Base-by-base conservation (phyloP, 2,888 invertebrate genomes). In the Perithous albicinctus region DNA sequence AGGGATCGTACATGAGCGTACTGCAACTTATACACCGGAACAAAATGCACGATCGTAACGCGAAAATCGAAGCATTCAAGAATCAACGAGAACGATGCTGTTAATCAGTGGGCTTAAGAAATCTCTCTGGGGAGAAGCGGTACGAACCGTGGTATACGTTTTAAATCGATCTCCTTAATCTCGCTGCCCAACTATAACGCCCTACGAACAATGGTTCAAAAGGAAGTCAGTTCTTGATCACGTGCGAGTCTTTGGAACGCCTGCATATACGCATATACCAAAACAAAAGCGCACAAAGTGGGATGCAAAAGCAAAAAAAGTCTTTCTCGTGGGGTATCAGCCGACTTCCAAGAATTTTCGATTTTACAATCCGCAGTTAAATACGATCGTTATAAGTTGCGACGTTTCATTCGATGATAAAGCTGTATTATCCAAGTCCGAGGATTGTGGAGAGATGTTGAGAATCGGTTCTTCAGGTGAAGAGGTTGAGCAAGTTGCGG, bases 21-120 rank as follows among this genome's bases (percentile, higher is more conserved):
- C 84, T 0, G 66, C 85, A 5, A 76, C 82, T 0, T 85, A 84
- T 20, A 86, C 85, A 4, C 84, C 83, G 0, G 80, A 85, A 7
- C 84, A 86, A 72, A 87, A 85, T 46, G 85, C 82, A 1, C 66
- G 84, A 18, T 78, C 75, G 1, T 82, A 87, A 59, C 74, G 84
- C 12, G 86, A 87, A 38, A 85, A 82, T 56, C 67, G 83, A 0
- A 86, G 82, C 0, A 83, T 87, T 3, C 80, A 82, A 1, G 85
- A 86, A 29, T 61, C 73, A 10, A 85, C 83, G 0, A 76, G 83
- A 15, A 84, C 84, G 0, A 85, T 85, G 84, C 38, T 86, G 8
- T 12, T 84, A 4, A 64, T 82, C 5, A 80, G 72, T 48, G 72
- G 59, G 2, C 26, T 85, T 10, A 18, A 54, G 10, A 32, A 5